phyloP scores from a whole-genome alignment of 2,888 invertebrate species.

The Cheiracanthium punctorium region DNA sequence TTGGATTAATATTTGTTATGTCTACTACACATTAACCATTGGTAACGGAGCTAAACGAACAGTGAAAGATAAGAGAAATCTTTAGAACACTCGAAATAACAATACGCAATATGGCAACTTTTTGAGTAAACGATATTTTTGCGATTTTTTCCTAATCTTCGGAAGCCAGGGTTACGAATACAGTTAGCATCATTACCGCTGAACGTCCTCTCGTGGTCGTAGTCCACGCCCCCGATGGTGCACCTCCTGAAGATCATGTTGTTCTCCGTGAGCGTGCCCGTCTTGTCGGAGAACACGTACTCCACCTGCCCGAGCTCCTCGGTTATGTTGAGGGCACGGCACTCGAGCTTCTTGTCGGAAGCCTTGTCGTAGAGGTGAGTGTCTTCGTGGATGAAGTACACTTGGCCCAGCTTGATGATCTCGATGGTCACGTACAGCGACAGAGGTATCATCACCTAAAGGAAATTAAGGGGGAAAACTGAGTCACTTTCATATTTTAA shows the following conservation, averaged over 20 bases:
- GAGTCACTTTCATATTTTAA: no score
- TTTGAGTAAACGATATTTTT: background rate
- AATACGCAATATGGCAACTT: background rate
- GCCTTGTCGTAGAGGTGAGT: conserved; percentile 88
- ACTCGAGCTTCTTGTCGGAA: conserved; percentile 89
- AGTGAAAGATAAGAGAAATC: no score
- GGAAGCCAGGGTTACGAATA: no score
- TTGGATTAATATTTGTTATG: no score
- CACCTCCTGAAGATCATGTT: conserved; percentile 96
- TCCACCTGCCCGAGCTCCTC: conserved; percentile 97
- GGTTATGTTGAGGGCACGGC: conserved; percentile 95
- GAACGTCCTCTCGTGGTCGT: conserved; percentile 85
- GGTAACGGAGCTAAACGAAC: no score
- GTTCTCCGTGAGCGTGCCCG: conserved; percentile 97
- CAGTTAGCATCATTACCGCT: background rate
- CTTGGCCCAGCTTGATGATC: conserved; percentile 95
- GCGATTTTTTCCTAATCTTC: no score
- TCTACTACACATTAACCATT: no score
- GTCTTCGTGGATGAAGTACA: conserved; percentile 95
- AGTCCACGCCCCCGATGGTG: conserved; percentile 91
- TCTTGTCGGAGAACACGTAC: conserved; percentile 97
- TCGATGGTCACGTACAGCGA: conserved; percentile 97
- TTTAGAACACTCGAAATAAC: no score
- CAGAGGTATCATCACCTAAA: conserved; percentile 95
- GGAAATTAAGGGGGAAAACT: no score